Evolutionary conservation across 37 sponge, comb jelly and placozoan species (phyloP), one percentile per base, ranked within the genome.

Genomic region (Chondrilla cf. caribensis): DNA sequence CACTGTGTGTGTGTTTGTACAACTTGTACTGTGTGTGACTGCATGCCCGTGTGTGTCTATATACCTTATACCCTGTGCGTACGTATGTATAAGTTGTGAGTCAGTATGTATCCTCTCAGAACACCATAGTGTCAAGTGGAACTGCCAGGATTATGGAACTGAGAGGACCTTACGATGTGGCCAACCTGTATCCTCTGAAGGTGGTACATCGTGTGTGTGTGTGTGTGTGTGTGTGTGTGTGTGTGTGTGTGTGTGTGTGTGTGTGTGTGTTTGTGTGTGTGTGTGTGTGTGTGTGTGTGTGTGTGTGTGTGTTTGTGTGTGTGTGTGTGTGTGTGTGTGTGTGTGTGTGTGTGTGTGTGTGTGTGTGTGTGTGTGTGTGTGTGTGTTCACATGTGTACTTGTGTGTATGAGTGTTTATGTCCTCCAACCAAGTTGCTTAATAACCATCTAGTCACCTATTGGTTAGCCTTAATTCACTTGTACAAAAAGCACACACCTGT

Each of bases 111-210:
- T 47, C 60, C 60, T 31, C 31, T 14, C 79, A 90, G 90, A 66
- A 58, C 43, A 80, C 82, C 64, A 79, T 90, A 55, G 81, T 90
- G 2, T 73, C 84, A 22, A 90, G 90, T 86, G 54, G 85, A 15
- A 38, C 29, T 38, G 26, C 33, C 28, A 35, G 40, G 6, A 57
- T 28, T 4, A 42, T 90, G 47, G 90, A 90, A 11, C 29, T 86
- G 18, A 78, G 90, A 38, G 87, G 78, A 22, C 90, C 90, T 28
- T 60, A 58, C 35, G 90, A 90, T 86, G 87, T 90, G 17, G 54
- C 60, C 32, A 90, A 90, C 70, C 77, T 90, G 90, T 90, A 90
- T 86, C 87, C 81, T 84, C 8, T 2, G 19, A n/a, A n/a, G n/a
- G n/a, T n/a, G n/a, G n/a, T n/a, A n/a, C n/a, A n/a, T n/a, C n/a